Evolutionary conservation across 2,888 invertebrate species (phyloP).

Genomic region (Osedax fenrisi): DNA sequence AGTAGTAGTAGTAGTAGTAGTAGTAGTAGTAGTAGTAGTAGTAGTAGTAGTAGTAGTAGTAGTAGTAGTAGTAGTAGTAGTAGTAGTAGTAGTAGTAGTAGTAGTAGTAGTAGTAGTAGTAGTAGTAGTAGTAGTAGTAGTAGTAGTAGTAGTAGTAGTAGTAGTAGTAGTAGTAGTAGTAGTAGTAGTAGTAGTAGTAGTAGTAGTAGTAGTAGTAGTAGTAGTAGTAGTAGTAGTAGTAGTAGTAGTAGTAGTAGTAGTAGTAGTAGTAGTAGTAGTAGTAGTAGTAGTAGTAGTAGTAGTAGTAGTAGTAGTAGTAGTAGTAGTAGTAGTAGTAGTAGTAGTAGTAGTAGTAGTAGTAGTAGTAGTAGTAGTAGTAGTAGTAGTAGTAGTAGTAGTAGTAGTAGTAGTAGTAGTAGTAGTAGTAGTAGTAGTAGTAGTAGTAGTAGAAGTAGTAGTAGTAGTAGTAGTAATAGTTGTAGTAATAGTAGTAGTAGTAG

Average conservation of each 20-base stretch:
- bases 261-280: slow-evolving; percentile 17
- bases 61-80: slow-evolving; percentile 16
- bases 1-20: slow-evolving; percentile 18
- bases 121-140: slow-evolving; percentile 10
- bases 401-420: slow-evolving; percentile 17
- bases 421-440: slow-evolving; percentile 18
- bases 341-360: slow-evolving; percentile 21
- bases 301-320: slow-evolving; percentile 20
- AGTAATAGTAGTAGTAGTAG: slow-evolving; percentile 17
- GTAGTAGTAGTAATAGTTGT: background rate
- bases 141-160: slow-evolving; percentile 17
- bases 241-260: slow-evolving; percentile 10
- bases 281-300: slow-evolving; percentile 22
- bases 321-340: slow-evolving; percentile 22
- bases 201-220: slow-evolving; percentile 17
- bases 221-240: slow-evolving; percentile 14
- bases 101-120: slow-evolving; percentile 7
- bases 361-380: slow-evolving; percentile 19
- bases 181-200: slow-evolving; percentile 10
- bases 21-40: slow-evolving; percentile 20
- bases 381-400: slow-evolving; percentile 20
- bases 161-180: slow-evolving; percentile 14
- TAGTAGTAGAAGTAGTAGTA: slow-evolving; percentile 11
- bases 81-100: slow-evolving; percentile 11
- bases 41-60: slow-evolving; percentile 20